phyloP scores from a whole-genome alignment of 2,888 invertebrate species.

The Conistra vaccinii region DNA sequence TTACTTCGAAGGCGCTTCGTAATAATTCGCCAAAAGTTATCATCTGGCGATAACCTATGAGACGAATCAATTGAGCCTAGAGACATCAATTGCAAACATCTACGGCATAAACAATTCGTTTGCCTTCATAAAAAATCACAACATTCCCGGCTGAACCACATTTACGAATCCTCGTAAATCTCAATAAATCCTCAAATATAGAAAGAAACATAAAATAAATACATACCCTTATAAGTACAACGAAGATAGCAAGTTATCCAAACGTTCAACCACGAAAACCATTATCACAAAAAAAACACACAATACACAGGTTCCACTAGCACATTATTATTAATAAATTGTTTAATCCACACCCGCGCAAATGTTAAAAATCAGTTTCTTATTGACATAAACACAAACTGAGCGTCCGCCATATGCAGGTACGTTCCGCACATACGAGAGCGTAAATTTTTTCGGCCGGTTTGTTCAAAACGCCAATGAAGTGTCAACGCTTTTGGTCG shows the following conservation, averaged over 20 bases:
- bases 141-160: conserved; percentile 41
- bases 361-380: conserved; percentile 88
- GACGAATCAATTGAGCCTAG: conserved; percentile 59
- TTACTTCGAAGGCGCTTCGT: conserved; percentile 50
- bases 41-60: conserved; percentile 85
- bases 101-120: conserved; percentile 33
- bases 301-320: conserved; percentile 86
- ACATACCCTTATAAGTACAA: conserved; percentile 88
- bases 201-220: conserved; percentile 85
- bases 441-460: conserved; percentile 60
- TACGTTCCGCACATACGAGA: conserved; percentile 83
- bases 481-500: conserved; percentile 33
- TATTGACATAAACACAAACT: conserved; percentile 91
- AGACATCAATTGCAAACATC: conserved; percentile 46
- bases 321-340: conserved; percentile 84
- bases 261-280: conserved; percentile 85
- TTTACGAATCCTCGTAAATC: conserved; percentile 61
- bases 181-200: conserved; percentile 73
- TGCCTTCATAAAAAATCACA: conserved; percentile 31
- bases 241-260: conserved; percentile 83
- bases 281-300: conserved; percentile 87
- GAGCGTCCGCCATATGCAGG: conserved; percentile 90
- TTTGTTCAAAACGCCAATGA: conserved; percentile 65
- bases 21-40: conserved; percentile 77
- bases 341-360: conserved; percentile 89